Base-by-base conservation (phyloP, 1,140 invertebrate genomes). In the Aricia agestis region DNA sequence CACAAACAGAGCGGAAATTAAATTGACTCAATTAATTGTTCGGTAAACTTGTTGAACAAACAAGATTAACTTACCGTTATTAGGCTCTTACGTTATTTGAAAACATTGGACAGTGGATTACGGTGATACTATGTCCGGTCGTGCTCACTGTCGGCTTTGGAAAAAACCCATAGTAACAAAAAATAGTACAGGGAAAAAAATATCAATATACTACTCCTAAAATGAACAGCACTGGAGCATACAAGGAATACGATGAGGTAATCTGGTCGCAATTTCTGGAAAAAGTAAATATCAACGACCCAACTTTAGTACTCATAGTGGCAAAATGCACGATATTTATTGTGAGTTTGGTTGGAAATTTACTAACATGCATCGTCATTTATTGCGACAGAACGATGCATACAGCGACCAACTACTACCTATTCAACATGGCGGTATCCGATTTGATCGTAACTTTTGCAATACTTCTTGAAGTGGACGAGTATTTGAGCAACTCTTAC, bases 401-500 rank as follows among this genome's bases (percentile, higher is more conserved):
- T 80, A 96, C 95, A 0, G 94, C 95, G 2, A 96, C 95, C 6
- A 97, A 98, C 86, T 97, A 95, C 79, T 97, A 97, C 80, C 88
- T 98, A 0, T 97, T 98, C 85, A 96, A 95, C 84, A 92, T 98
- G 80, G 97, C 97, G 10, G 92, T 98, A 6, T 97, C 97, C 0
- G 98, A 98, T 89, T 89, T 98, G 68, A 71, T 88, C 0, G 79
- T 85, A 1, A 81, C 83, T 0, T 81, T 85, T 36, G 76, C 74
- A 0, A 83, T 87, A 18, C 68, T 82, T 9, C 31, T 85, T 0
- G 83, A 83, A 74, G 45, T 85, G 0, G 72, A 82, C 25, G 73
- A 82, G 13, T 74, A 77, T 67, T 58, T 74, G 31, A 76, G 66
- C 15, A 78, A 75, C 58, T 76, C 74, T 2, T 80, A 79, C 15